phyloP scores from a whole-genome alignment of 1,140 invertebrate species.

The Neodiprion pinetum region DNA sequence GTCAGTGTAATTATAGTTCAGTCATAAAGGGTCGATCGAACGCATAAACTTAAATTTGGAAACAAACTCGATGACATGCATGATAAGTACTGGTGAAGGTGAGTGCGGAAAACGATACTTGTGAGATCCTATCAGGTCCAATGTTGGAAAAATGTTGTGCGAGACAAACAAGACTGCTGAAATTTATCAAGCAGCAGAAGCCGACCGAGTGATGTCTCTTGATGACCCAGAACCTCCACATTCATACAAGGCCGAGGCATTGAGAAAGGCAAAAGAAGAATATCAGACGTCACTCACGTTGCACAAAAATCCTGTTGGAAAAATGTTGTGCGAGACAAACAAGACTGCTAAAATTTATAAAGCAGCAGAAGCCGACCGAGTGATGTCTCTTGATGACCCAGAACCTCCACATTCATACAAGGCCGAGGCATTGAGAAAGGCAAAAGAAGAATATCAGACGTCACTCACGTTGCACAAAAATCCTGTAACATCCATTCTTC shows the following conservation, averaged over 20 bases:
- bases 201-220: conserved; percentile 17
- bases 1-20: too few relatives aligned
- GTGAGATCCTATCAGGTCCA: too few relatives aligned
- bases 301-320: conserved; percentile 8
- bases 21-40: too few relatives aligned
- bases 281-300: conserved; percentile 17
- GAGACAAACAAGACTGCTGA: background rate
- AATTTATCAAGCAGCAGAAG: conserved; percentile 14
- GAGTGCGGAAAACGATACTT: too few relatives aligned
- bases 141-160: background rate
- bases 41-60: too few relatives aligned
- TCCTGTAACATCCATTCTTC: conserved; percentile 24
- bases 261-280: conserved; percentile 21
- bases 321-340: background rate
- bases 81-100: too few relatives aligned
- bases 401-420: conserved; percentile 20
- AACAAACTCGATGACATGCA: too few relatives aligned
- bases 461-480: conserved; percentile 22
- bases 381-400: conserved; percentile 20
- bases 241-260: conserved; percentile 13
- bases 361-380: conserved; percentile 14
- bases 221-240: conserved; percentile 24
- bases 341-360: background rate
- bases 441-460: conserved; percentile 20
- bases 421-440: conserved; percentile 16